Conservation (phyloP, 2,113 vertebrate genomes). For the Manacus vitellinus region DNA sequence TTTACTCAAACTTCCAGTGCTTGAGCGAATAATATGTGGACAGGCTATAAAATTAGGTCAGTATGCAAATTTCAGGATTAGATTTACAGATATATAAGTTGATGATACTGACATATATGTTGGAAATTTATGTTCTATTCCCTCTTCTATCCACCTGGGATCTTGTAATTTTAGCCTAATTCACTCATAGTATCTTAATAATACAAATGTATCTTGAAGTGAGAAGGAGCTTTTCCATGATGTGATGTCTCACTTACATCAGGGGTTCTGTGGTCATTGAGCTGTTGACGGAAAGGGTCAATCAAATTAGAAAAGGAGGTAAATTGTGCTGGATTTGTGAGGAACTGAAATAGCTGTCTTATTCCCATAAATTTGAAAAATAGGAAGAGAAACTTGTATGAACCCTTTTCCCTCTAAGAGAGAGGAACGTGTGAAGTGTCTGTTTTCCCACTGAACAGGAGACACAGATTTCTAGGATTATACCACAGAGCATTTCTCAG, state of each 20-base stretch:
- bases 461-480: background rate
- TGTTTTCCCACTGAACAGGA: background rate
- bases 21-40: background rate
- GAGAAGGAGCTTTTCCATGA: no score
- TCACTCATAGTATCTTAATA: no score
- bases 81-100: background rate
- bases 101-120: background rate
- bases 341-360: background rate
- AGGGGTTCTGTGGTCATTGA: rapidly evolving
- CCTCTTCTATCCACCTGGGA: no score
- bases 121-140: no score
- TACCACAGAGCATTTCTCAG: background rate
- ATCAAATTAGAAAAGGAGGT: background rate
- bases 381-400: background rate
- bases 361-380: background rate
- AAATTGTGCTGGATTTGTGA: background rate
- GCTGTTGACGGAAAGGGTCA: background rate
- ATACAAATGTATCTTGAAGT: no score
- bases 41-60: background rate
- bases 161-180: no score
- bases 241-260: no score
- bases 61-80: background rate
- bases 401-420: background rate
- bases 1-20: background rate
- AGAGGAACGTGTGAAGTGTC: rapidly evolving